A percentile compares a stretch with the other conserved stretches of the same genome.
These are phyloP conservation scores for Cyanocitta stelleri DNA, from an alignment of 2,113 vertebrate species.

Conservation along the genomic window DNA sequence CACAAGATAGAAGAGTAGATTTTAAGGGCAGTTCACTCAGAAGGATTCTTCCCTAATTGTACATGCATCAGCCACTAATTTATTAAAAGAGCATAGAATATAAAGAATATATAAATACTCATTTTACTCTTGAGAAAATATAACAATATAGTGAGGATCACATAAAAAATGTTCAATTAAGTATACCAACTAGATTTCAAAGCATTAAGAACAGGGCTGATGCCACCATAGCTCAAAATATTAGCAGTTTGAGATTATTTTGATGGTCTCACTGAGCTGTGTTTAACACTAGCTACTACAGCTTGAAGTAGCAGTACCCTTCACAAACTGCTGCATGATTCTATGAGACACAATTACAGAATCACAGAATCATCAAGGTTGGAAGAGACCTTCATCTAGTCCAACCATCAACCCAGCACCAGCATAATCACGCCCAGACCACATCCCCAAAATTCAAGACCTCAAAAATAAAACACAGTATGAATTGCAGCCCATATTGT, in stretches of 20 bases:
- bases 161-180: not conserved
- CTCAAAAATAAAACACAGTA: not conserved
- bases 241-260: not conserved
- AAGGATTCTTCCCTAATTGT: not conserved
- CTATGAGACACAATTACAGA: not conserved
- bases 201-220: not conserved
- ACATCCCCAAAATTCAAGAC: not conserved
- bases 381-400: not conserved
- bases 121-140: not conserved
- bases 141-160: not conserved
- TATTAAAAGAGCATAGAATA: not conserved
- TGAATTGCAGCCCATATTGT: not conserved
- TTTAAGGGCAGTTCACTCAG: not conserved
- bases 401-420: not conserved
- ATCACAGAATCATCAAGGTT: not conserved
- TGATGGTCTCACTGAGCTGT: not conserved
- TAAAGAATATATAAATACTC: rapidly evolving
- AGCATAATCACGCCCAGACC: not conserved
- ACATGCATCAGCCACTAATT: not conserved
- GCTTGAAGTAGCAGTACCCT: not conserved
- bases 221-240: not conserved
- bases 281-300: not conserved
- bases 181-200: not conserved
- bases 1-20: not conserved
- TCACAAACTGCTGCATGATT: not conserved